Evolutionary conservation across 2,797 vertebrate genomes (phyloP), one percentile per base, ranked within the genome.

Genomic region (Lepus oiostolus): DNA sequence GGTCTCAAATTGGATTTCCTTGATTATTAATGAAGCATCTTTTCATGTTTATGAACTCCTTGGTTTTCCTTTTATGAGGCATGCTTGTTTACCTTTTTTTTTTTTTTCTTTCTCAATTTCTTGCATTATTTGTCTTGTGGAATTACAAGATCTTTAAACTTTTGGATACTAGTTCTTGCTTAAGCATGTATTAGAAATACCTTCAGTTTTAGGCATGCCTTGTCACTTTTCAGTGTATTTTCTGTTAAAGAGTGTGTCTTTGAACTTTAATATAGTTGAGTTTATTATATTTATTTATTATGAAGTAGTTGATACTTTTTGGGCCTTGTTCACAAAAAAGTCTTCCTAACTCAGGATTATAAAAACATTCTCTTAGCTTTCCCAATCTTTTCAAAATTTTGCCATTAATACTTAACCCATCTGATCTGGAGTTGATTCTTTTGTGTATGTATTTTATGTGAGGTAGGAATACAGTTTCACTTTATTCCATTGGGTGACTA

Each of bases 351-450:
- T 4, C 11, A 80, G 30, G 47, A 80, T 85, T 74, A 65, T 9
- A 58, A 77, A 71, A 92, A 77, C 24, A 63, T 32, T 80, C 58
- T 85, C 54, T 26, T 80, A 5, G 80, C 13, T 85, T 60, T 94
- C 65, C 47, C 67, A 80, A 90, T 72, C 35, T 50, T 58, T 94
- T 85, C 35, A 92, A 12, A 82, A 54, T 32, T 94, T 90, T 94
- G 30, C 47, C 50, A 19, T 85, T 90, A 89, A 71, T 47, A 90
- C 74, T 54, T 71, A 85, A n/a, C 4, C 28, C 47, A 74, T 72
- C 52, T 11, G 42, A 13, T 38, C 32, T 72, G 26, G 26, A 42
- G 16, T 30, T 52, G 5, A 65, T 75, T 42, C 75, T 74, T 68
- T 70, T 19, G 26, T 74, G 13, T 67, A 2, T 63, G 0, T 58